phyloP scores from a whole-genome alignment of 2,888 invertebrate species.

The Drosophila tanythrix region DNA sequence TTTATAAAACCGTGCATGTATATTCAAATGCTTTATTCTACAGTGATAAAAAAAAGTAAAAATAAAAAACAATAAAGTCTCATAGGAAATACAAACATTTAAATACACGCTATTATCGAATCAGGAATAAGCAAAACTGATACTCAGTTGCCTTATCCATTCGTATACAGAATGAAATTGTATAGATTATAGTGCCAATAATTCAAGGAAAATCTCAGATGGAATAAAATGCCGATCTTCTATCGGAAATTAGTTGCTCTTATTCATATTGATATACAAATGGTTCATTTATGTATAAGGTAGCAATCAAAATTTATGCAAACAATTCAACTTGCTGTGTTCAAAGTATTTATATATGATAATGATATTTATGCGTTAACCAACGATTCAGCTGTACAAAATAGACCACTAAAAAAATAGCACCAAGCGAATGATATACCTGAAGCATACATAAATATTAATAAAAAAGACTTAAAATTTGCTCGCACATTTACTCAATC shows the following conservation, averaged over 20 bases:
- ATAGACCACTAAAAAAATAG: slow-evolving; percentile 20
- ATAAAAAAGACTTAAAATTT: slow-evolving; percentile 37
- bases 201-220: slow-evolving; percentile 56
- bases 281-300: slow-evolving; percentile 23
- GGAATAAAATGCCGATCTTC: slow-evolving; percentile 39
- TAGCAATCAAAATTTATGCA: slow-evolving; percentile 21
- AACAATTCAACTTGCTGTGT: slow-evolving; percentile 38
- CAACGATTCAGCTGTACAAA: slow-evolving; percentile 31
- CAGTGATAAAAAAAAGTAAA: slow-evolving; percentile 35
- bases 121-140: slow-evolving; percentile 27
- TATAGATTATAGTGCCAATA: slow-evolving; percentile 54
- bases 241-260: slow-evolving; percentile 33
- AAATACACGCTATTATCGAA: slow-evolving; percentile 15
- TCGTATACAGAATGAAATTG: slow-evolving; percentile 26
- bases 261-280: slow-evolving; percentile 14
- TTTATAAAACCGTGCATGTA: slow-evolving; percentile 8
- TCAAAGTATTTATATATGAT: slow-evolving; percentile 33
- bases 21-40: slow-evolving; percentile 16
- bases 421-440: slow-evolving; percentile 29
- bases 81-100: slow-evolving; percentile 1
- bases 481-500: slow-evolving; percentile 9
- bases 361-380: slow-evolving; percentile 15
- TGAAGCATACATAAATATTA: slow-evolving; percentile 14
- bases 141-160: slow-evolving; percentile 39
- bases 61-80: slow-evolving; percentile 4